phyloP scores from a whole-genome alignment of 2,888 invertebrate genomes.

The Zele albiditarsus region DNA sequence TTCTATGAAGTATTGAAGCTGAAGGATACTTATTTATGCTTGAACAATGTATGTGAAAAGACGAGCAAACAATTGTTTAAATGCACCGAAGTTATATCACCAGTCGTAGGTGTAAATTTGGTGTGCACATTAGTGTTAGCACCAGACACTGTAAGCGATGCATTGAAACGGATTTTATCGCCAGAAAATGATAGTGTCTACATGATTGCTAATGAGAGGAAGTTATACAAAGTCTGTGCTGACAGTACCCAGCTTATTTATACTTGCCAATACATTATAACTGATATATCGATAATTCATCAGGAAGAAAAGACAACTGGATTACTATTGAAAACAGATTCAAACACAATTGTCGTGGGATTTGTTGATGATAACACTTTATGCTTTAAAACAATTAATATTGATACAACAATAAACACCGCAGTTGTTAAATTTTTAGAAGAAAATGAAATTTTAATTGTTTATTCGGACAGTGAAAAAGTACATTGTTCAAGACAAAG shows the following conservation, averaged over 20 bases:
- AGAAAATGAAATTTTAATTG: conserved; percentile 55
- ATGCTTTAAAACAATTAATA: conserved; percentile 56
- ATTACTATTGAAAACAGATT: conserved; percentile 52
- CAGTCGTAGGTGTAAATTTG: neutral
- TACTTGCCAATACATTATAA: conserved; percentile 51
- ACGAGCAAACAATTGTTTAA: conserved; percentile 52
- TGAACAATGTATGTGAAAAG: conserved; percentile 59
- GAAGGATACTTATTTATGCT: conserved; percentile 51
- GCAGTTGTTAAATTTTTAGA: conserved; percentile 54
- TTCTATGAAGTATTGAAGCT: conserved; percentile 58
- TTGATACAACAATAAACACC: conserved; percentile 48
- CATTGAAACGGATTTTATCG: neutral
- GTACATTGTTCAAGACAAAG: conserved; percentile 55
- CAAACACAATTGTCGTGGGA: conserved; percentile 52
- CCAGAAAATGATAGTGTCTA: conserved; percentile 50
- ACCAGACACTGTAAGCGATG: conserved; percentile 1
- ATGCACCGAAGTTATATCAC: conserved; percentile 29
- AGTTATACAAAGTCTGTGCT: conserved; percentile 53
- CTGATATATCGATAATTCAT: conserved; percentile 54
- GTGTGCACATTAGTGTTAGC: neutral
- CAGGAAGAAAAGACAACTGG: conserved; percentile 52
- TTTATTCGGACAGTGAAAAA: conserved; percentile 54
- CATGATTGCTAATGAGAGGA: conserved; percentile 56
- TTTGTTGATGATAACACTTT: conserved; percentile 51
- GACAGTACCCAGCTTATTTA: conserved; percentile 56